phyloP scores from a whole-genome alignment of 1,140 invertebrate genomes.

The Eurosta solidaginis region DNA sequence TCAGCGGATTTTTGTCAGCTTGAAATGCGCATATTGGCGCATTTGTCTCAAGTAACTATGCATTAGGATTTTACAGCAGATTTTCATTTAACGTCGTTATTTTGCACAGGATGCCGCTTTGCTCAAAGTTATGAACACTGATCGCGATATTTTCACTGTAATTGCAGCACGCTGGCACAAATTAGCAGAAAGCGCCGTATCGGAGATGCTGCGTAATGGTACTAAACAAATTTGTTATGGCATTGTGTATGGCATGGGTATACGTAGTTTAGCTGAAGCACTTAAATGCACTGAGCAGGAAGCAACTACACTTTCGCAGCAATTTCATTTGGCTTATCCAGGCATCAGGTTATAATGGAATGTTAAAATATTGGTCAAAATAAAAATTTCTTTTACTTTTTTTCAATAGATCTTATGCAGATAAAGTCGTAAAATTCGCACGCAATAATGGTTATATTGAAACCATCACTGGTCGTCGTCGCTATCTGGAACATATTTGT shows the following conservation, averaged over 20 bases:
- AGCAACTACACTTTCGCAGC: constrained; percentile 77
- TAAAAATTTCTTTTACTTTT: neutral
- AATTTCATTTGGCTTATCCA: constrained; percentile 84
- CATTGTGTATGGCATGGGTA: constrained; percentile 97
- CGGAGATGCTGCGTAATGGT: constrained; percentile 75
- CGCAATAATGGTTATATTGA: constrained; percentile 76
- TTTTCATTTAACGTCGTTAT: neutral
- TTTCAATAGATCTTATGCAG: constrained; percentile 66
- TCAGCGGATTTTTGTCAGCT: constrained; percentile 96
- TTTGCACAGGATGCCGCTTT: constrained; percentile 70
- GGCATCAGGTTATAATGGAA: constrained; percentile 61
- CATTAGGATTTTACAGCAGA: neutral
- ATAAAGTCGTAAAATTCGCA: constrained; percentile 71
- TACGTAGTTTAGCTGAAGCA: constrained; percentile 79
- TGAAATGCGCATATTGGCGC: constrained; percentile 90
- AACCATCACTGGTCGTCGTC: constrained; percentile 78
- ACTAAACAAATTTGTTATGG: constrained; percentile 96
- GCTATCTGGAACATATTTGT: constrained; percentile 80
- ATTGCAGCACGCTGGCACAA: constrained; percentile 86
- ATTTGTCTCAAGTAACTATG: constrained; percentile 69
- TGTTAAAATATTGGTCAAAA: neutral
- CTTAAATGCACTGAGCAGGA: constrained; percentile 81
- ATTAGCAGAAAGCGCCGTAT: constrained; percentile 67
- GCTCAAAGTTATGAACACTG: constrained; percentile 70
- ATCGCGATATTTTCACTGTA: constrained; percentile 83